Conservation (phyloP, 2,797 vertebrate genomes). For the Leptatherina wallacei region DNA sequence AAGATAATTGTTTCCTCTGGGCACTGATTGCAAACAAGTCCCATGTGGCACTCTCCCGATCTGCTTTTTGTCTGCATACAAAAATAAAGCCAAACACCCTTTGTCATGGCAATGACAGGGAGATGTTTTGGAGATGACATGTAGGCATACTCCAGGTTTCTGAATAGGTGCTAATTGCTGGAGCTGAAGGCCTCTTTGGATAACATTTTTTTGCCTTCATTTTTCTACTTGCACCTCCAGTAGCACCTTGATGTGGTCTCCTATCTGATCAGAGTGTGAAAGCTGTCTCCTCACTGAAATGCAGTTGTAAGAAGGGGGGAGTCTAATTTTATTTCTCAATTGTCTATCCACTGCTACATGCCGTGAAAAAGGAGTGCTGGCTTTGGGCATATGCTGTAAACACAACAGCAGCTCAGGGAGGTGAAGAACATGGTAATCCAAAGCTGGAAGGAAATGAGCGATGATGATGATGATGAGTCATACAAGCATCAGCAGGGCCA, state of each 20-base stretch:
- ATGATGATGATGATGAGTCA: slow-evolving; percentile 40
- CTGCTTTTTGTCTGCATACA: slow-evolving; percentile 67
- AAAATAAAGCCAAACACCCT: slow-evolving; percentile 53
- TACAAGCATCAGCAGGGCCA: slow-evolving; percentile 38
- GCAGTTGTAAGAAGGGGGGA: slow-evolving; percentile 38
- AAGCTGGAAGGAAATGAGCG: slow-evolving; percentile 63
- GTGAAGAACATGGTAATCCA: slow-evolving; percentile 63
- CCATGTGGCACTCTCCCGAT: slow-evolving; percentile 66
- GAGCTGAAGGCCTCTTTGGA: slow-evolving; percentile 45
- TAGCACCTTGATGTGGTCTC: slow-evolving; percentile 62
- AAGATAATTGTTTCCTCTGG: slow-evolving; percentile 73
- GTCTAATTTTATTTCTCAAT: slow-evolving; percentile 21
- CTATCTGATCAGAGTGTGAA: slow-evolving; percentile 59
- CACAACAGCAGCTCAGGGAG: slow-evolving; percentile 64
- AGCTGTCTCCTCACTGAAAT: slow-evolving; percentile 41
- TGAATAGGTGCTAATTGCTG: slow-evolving; percentile 76
- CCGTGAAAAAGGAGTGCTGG: slow-evolving; percentile 49
- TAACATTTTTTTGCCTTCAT: slow-evolving; percentile 44
- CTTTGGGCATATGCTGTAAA: slow-evolving; percentile 67
- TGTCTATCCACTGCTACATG: slow-evolving; percentile 34
- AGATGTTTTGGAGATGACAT: slow-evolving; percentile 71
- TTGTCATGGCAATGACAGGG: slow-evolving; percentile 51
- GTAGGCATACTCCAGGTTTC: slow-evolving; percentile 32
- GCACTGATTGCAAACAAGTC: slow-evolving; percentile 72
- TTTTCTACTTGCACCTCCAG: slow-evolving; percentile 59